Evolutionary conservation across 2,113 vertebrate genomes (phyloP).

Genomic region (Pseudopodoces humilis): DNA sequence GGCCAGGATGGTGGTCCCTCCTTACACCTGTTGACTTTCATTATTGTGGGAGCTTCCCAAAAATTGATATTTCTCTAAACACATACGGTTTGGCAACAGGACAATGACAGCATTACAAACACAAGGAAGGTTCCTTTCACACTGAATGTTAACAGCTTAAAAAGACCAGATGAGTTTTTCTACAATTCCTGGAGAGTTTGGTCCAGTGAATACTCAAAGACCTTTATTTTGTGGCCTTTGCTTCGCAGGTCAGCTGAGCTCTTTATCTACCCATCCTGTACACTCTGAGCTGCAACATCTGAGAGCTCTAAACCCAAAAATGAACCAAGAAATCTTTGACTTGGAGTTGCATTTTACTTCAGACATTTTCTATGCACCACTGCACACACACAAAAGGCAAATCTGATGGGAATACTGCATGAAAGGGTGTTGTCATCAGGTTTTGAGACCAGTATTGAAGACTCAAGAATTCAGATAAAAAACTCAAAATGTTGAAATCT

Average conservation of each 20-base stretch:
- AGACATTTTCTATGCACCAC: background rate
- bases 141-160: background rate
- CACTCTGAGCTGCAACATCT: background rate
- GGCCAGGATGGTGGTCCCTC: rapidly evolving
- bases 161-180: background rate
- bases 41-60: background rate
- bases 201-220: background rate
- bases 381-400: background rate
- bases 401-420: background rate
- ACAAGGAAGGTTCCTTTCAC: background rate
- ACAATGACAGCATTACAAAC: background rate
- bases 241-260: background rate
- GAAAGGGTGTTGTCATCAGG: background rate
- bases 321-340: background rate
- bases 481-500: background rate
- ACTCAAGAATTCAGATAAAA: background rate
- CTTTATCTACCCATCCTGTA: background rate
- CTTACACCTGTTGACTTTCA: background rate
- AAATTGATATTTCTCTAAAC: background rate
- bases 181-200: background rate
- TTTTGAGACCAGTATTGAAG: background rate
- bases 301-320: background rate
- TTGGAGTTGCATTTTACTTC: background rate
- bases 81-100: background rate
- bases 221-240: background rate